Evolutionary conservation across 2,113 vertebrate species (phyloP), one percentile per base, ranked within the genome.

Genomic region (Psettodes erumei): DNA sequence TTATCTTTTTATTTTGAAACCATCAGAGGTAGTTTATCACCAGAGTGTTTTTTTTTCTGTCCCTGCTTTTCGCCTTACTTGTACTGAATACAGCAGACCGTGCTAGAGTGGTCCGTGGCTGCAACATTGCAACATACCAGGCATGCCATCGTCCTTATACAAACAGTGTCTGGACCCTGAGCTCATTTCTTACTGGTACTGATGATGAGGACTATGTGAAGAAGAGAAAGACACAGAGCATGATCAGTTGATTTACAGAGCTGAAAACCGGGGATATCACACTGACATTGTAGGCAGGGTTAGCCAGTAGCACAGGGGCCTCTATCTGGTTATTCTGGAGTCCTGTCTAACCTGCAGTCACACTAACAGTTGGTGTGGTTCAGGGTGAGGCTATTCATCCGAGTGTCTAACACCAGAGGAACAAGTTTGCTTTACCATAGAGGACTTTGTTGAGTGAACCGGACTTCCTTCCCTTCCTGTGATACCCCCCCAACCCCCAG

Each of bases 61-160:
- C 58, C 8, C 12, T 25, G 45, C 54, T 58, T 71, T 54, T 73
- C 47, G 64, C 77, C 81, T 71, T 69, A 58, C 37, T 65, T 68
- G 51, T 69, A 55, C 77, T 30, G 73, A 69, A 53, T 58, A 23
- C 67, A 59, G 66, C 38, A 63, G 50, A 61, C 28, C 11, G 15
- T 72, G 86, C 79, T 67, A 65, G 90, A 76, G 83, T 67, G 71
- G 81, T 85, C 77, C 2, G 64, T 45, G 61, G 72, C 69, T 30
- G 62, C 78, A 77, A 80, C 91, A 63, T 79, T 40, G 33, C 75
- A 60, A 28, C 92, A 60, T 95, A 90, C 92, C 78, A 33, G 51
- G 56, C 83, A 84, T 95, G 91, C 96, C 94, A 71, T 65, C 58
- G 61, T 83, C 71, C 80, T 93, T 84, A 77, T 85, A 92, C 90